A percentile compares a stretch with the other conserved stretches of the same genome.
These are phyloP conservation scores for Calidris pugnax DNA, from an alignment of 2,113 vertebrate species.

Conservation along the genomic window DNA sequence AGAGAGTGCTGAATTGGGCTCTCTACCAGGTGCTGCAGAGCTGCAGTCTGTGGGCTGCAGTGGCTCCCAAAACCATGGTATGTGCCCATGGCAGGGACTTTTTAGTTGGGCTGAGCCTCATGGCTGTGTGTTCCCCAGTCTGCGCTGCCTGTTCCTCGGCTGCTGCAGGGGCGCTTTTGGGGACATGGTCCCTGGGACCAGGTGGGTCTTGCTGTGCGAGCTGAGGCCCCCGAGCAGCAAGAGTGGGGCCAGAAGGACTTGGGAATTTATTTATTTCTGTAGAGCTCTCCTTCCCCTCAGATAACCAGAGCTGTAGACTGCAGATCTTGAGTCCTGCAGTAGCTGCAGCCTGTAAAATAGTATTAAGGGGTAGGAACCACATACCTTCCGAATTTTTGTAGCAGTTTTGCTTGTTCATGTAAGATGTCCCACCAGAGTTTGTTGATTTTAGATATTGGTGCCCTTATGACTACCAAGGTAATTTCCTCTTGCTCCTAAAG, in stretches of 20 bases:
- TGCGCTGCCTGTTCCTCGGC: neutral
- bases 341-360: rapidly evolving
- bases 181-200: neutral
- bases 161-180: neutral
- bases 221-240: neutral
- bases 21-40: neutral
- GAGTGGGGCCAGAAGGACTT: neutral
- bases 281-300: neutral
- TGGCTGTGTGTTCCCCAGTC: rapidly evolving
- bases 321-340: neutral
- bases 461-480: neutral
- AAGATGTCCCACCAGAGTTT: neutral
- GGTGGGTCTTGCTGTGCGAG: neutral
- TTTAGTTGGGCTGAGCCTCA: rapidly evolving
- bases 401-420: neutral
- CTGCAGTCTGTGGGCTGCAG: neutral
- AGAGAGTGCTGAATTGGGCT: rapidly evolving
- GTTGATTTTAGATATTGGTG: neutral
- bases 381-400: neutral
- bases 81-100: rapidly evolving
- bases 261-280: neutral
- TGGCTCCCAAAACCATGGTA: neutral
- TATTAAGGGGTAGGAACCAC: neutral
- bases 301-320: neutral
- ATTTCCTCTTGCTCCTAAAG: neutral